Evolutionary conservation across 2,888 invertebrate genomes (phyloP), one percentile per base, ranked within the genome.

Genomic region (Neria commutata): DNA sequence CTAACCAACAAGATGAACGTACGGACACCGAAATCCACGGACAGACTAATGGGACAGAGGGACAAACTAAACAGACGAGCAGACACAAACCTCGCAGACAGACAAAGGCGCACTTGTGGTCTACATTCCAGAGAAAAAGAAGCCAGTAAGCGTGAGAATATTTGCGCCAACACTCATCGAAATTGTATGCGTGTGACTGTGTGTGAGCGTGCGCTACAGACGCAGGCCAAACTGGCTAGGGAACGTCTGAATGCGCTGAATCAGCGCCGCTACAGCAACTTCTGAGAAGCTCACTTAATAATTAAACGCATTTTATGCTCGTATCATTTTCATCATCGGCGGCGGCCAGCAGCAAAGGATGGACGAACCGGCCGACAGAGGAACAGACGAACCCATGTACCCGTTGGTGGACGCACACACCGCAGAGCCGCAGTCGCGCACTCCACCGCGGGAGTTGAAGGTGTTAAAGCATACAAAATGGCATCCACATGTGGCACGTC

Each of bases 271-370:
- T 29, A 11, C 29, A 6, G n/a, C 11, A 29, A 58, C 62, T 67
- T 63, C 65, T 65, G 59, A 54, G 63, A 65, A 65, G 65, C 59
- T 59, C 57, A 63, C 57, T 63, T 57, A 63, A 63, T 63, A 65
- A 65, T 63, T 67, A 63, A 67, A 67, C 63, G 56, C 62, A 63
- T 67, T 65, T 62, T 61, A 57, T 59, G 55, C 40, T 54, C 54
- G 51, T 55, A 59, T 51, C 54, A 59, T 59, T n/a, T n/a, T n/a
- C 54, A 59, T 50, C 54, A 54, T 33, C 54, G 16, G 29, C 29
- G 29, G 29, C n/a, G 29, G 29, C 6, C 29, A 29, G 29, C 29
- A 11, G 29, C 29, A 29, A 8, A 8, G 29, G 29, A 8, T n/a
- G n/a, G n/a, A n/a, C n/a, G n/a, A n/a, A n/a, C n/a, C n/a, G n/a